Evolutionary conservation across 2,888 invertebrate species (phyloP).

Genomic region (Sinhomidia bicolor): DNA sequence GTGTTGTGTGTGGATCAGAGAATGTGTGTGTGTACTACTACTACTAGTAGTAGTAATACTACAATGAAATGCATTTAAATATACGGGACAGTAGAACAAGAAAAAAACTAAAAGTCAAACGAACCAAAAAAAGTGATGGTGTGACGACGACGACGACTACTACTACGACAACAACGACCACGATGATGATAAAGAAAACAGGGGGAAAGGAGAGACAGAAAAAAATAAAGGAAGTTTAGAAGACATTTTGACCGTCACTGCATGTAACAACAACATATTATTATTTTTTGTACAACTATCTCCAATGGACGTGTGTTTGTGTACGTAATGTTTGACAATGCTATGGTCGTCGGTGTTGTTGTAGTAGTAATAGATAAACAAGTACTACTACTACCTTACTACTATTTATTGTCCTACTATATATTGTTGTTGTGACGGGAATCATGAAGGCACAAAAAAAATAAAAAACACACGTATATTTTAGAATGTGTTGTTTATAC

Average conservation of each 20-base stretch:
- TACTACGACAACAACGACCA: no score
- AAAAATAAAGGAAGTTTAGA: conserved; percentile 3
- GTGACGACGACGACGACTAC: background rate
- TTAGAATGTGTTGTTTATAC: background rate
- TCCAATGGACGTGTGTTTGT: background rate
- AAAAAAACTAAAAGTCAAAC: background rate
- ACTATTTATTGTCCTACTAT: no score
- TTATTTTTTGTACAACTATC: background rate
- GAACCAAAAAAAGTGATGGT: conserved; percentile 19
- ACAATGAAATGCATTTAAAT: conserved; percentile 33
- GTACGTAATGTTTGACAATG: background rate
- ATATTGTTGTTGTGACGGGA: background rate
- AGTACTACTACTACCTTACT: background rate
- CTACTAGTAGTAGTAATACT: no score
- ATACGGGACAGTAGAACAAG: background rate
- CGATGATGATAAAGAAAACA: background rate
- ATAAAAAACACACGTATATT: background rate
- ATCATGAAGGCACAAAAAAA: background rate
- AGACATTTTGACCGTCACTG: conserved; percentile 5
- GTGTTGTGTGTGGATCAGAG: no score
- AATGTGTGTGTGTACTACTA: no score
- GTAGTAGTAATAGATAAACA: background rate
- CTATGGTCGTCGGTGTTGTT: background rate
- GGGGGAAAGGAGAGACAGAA: background rate
- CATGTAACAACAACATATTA: background rate